Conservation (phyloP, 2,797 vertebrate genomes). For the Lithobates sylvaticus region DNA sequence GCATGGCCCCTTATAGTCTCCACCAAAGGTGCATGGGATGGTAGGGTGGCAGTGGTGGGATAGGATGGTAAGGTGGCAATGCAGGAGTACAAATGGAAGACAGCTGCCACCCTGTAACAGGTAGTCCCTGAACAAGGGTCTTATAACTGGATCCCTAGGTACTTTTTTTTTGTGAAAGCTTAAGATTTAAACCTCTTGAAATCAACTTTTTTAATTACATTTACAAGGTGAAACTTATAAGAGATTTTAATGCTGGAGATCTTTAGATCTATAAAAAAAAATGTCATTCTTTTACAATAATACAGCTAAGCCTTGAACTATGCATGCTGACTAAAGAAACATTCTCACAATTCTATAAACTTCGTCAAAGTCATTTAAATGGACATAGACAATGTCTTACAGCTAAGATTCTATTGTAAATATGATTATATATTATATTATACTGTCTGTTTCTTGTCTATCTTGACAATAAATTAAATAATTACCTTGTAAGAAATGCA, state of each 20-base stretch:
- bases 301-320: not conserved
- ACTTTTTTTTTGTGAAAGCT: too few relatives aligned
- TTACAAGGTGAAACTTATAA: not conserved
- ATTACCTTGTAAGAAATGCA: conserved; percentile 4
- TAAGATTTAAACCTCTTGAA: not conserved
- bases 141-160: too few relatives aligned
- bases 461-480: conserved; percentile 21
- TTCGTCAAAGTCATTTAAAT: not conserved
- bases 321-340: not conserved
- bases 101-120: too few relatives aligned
- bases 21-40: too few relatives aligned
- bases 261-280: too few relatives aligned
- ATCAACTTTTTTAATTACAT: not conserved
- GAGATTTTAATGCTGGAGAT: not conserved
- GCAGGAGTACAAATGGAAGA: too few relatives aligned
- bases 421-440: conserved; percentile 11
- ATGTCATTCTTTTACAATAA: too few relatives aligned
- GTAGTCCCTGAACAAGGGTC: too few relatives aligned
- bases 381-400: conserved; percentile 5
- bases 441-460: conserved; percentile 8
- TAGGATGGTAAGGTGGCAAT: too few relatives aligned
- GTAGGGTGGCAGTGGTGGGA: too few relatives aligned
- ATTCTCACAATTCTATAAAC: not conserved
- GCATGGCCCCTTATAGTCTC: too few relatives aligned
- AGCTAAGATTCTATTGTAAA: conserved; percentile 19